These are phyloP conservation scores for Thomomys bottae DNA, from an alignment of 2,113 vertebrate species.

Conservation along the genomic window DNA sequence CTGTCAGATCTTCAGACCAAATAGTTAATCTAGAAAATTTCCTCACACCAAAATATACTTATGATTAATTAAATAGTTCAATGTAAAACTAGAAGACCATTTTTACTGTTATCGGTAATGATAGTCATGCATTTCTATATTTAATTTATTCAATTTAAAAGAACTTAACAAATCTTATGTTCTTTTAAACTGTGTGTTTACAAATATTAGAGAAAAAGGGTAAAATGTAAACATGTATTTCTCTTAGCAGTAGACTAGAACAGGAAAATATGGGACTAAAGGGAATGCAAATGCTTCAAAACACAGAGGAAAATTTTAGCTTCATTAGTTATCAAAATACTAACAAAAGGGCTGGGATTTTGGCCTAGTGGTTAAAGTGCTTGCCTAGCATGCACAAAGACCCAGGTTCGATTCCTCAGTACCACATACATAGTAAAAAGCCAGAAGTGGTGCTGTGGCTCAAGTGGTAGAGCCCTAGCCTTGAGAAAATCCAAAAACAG, in stretches of 20 bases:
- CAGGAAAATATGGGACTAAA: not conserved
- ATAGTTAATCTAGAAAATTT: conserved; percentile 31
- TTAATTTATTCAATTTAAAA: conserved; percentile 23
- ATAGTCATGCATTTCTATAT: not conserved
- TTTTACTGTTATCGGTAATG: not conserved
- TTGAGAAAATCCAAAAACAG: no score
- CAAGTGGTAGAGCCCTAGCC: no score
- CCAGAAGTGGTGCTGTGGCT: no score
- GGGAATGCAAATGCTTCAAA: conserved; percentile 1
- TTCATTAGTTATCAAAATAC: conserved; percentile 6
- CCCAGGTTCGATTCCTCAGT: no score
- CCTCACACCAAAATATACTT: not conserved
- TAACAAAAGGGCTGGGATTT: no score
- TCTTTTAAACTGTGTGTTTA: conserved; percentile 1
- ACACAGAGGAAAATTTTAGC: not conserved
- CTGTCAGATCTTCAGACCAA: conserved; percentile 21
- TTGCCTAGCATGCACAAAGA: no score
- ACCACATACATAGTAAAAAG: no score
- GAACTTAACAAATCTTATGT: not conserved
- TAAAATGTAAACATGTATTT: not conserved
- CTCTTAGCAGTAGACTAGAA: conserved; percentile 1
- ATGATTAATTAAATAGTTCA: conserved; percentile 21
- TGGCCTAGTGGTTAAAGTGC: no score
- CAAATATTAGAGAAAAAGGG: not conserved
- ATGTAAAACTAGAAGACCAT: not conserved